A percentile compares a stretch with the other conserved stretches of the same genome.
phyloP scores from a whole-genome alignment of 2,797 vertebrate genomes.

The Halcyon smyrnensis region DNA sequence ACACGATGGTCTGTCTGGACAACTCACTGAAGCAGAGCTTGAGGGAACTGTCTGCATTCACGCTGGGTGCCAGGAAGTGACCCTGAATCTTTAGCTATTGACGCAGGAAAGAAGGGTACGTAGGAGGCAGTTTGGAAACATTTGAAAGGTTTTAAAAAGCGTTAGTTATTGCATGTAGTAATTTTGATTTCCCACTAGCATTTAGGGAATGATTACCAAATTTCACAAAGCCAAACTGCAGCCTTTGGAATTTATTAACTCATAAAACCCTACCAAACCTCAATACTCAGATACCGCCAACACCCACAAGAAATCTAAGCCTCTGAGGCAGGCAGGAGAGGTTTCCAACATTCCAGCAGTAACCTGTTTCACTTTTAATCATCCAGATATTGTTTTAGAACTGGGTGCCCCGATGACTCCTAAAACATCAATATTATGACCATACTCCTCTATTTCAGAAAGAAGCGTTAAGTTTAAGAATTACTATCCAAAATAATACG shows the following conservation, averaged over 20 bases:
- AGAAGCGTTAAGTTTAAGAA: not conserved
- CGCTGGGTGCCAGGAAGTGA: not conserved
- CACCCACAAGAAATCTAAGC: constrained; percentile 16
- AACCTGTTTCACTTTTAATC: not conserved
- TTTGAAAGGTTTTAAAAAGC: constrained; percentile 12
- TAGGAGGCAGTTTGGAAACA: constrained; percentile 6
- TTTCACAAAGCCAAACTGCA: constrained; percentile 39
- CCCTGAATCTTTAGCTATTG: not conserved
- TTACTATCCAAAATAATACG: not conserved
- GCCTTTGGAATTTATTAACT: constrained; percentile 46
- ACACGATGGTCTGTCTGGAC: rapidly evolving
- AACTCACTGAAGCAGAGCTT: not conserved
- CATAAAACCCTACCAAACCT: constrained; percentile 24
- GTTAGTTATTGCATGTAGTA: constrained; percentile 47
- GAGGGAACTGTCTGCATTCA: not conserved
- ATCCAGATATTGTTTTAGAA: not conserved
- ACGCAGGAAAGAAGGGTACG: not conserved
- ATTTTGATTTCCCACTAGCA: constrained; percentile 59
- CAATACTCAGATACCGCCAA: not conserved
- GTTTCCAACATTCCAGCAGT: not conserved
- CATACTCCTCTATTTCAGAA: not conserved
- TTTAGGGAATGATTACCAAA: constrained; percentile 56
- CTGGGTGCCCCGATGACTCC: not conserved
- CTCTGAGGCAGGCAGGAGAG: not conserved
- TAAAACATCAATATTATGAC: not conserved